phyloP scores from a whole-genome alignment of 2,888 invertebrate genomes.

The Euzetes globulus region DNA sequence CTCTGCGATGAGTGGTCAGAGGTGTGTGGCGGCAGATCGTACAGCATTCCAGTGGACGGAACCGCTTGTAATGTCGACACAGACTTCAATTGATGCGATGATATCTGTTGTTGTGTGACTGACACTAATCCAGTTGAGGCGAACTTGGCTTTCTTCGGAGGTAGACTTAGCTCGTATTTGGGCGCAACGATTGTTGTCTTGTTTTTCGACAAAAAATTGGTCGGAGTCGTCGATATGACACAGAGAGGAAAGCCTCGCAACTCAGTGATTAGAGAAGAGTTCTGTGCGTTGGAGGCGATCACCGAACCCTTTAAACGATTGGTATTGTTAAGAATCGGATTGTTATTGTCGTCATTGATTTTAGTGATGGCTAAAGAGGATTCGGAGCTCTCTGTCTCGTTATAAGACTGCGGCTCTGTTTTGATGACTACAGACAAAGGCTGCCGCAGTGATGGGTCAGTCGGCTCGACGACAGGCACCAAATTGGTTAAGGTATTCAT shows the following conservation, averaged over 20 bases:
- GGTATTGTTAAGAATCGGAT: constrained; percentile 12
- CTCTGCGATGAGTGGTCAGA: background rate
- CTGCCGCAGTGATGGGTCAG: background rate
- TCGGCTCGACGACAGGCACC: constrained; percentile 14
- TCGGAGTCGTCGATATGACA: constrained; percentile 14
- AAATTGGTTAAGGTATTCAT: constrained; percentile 20
- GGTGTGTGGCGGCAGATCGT: constrained; percentile 14
- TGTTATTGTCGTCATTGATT: constrained; percentile 17
- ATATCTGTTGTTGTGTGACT: background rate
- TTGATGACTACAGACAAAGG: constrained; percentile 11
- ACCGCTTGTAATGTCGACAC: background rate
- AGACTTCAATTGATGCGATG: background rate
- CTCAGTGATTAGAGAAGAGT: background rate
- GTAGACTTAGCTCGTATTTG: background rate
- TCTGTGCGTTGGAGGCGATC: background rate
- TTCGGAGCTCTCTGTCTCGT: background rate
- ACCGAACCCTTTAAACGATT: background rate
- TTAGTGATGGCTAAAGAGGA: background rate
- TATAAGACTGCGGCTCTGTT: constrained; percentile 10
- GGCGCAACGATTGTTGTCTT: background rate
- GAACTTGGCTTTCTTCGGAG: constrained; percentile 13
- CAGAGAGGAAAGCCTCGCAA: constrained; percentile 1
- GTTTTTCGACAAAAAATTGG: background rate
- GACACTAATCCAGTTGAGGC: background rate
- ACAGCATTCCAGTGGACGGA: constrained; percentile 21